These are phyloP conservation scores for Molossus molossus DNA, from an alignment of 2,797 vertebrate species.

Conservation along the genomic window DNA sequence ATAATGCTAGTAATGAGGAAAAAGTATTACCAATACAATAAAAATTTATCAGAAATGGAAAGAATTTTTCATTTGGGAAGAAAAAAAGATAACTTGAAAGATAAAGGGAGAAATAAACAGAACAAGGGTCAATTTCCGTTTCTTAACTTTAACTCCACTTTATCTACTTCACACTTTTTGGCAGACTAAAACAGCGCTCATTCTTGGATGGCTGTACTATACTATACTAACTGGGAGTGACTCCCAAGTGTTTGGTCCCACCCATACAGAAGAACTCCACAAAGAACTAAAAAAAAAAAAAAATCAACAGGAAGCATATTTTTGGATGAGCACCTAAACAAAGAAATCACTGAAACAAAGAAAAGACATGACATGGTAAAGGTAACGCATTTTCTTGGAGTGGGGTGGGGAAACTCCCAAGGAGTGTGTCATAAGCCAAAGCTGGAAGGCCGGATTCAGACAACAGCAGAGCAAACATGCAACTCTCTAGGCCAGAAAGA, in stretches of 20 bases:
- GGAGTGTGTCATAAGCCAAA: slow-evolving; percentile 72
- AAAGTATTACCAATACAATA: slow-evolving; percentile 58
- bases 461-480: slow-evolving; percentile 15
- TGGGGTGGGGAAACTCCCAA: slow-evolving; percentile 50
- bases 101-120: background rate
- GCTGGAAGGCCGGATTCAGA: slow-evolving; percentile 59
- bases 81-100: slow-evolving; percentile 57
- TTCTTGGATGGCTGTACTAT: slow-evolving; percentile 27
- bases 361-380: slow-evolving; percentile 46
- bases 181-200: slow-evolving; percentile 56
- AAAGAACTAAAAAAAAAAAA: slow-evolving; percentile 53
- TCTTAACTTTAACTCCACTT: slow-evolving; percentile 59
- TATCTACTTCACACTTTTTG: slow-evolving; percentile 45
- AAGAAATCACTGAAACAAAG: slow-evolving; percentile 58
- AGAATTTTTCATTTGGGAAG: slow-evolving; percentile 57
- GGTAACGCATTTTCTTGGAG: slow-evolving; percentile 67
- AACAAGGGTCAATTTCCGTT: slow-evolving; percentile 58
- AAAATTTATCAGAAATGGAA: slow-evolving; percentile 57
- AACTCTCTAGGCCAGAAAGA: slow-evolving; percentile 49
- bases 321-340: slow-evolving; percentile 60
- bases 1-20: slow-evolving; percentile 29
- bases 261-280: slow-evolving; percentile 51
- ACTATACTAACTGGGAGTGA: slow-evolving; percentile 54
- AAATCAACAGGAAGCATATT: slow-evolving; percentile 60
- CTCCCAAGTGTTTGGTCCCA: slow-evolving; percentile 63